Evolutionary conservation across 2,113 vertebrate species (phyloP).

Genomic region (Cephalopholis sonnerati): DNA sequence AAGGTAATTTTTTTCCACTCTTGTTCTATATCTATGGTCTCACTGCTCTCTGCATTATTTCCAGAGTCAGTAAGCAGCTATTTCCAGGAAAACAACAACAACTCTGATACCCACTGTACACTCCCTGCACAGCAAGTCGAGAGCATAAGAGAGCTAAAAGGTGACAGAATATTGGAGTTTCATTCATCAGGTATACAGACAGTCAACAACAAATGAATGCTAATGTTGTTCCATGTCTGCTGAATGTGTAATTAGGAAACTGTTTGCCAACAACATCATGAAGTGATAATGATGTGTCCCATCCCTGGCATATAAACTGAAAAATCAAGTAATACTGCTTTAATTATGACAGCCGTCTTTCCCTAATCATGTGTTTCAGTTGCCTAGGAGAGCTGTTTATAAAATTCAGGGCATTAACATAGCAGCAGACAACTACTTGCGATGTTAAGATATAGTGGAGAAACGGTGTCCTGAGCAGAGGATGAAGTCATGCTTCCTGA

Average conservation of each 20-base stretch:
- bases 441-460: too few species aligned
- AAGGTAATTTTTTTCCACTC: too few species aligned
- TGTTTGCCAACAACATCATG: background rate
- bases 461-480: too few species aligned
- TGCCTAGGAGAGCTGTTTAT: background rate
- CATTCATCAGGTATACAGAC: background rate
- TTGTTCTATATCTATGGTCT: too few species aligned
- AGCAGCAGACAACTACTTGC: too few species aligned
- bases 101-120: background rate
- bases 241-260: background rate
- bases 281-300: background rate
- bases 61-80: too few species aligned
- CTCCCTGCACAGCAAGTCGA: background rate
- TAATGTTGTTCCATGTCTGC: background rate
- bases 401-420: too few species aligned
- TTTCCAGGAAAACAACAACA: too few species aligned
- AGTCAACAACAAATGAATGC: background rate
- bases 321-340: background rate
- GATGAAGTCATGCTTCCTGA: too few species aligned
- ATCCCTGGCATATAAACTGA: background rate
- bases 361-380: background rate
- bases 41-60: too few species aligned
- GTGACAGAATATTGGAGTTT: background rate
- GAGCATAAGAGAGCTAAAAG: too few species aligned
- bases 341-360: background rate